phyloP scores from a whole-genome alignment of 2,113 vertebrate species.

The Heterotis niloticus region DNA sequence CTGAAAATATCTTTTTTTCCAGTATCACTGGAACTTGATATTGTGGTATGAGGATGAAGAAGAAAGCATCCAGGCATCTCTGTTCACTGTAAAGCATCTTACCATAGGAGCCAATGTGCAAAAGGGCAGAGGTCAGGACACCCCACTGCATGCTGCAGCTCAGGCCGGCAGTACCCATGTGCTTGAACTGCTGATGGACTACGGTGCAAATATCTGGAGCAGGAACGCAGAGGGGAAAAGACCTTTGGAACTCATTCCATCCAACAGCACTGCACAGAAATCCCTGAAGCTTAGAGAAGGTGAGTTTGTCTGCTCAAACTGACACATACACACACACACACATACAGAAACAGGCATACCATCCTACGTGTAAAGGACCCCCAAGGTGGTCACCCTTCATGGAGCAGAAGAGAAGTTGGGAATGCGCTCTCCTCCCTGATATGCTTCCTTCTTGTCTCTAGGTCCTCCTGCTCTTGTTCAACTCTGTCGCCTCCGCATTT shows the following conservation, averaged over 20 bases:
- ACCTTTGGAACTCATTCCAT: slow-evolving; percentile 69
- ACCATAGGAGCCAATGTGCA: slow-evolving; percentile 73
- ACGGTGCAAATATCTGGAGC: slow-evolving; percentile 68
- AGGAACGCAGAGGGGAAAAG: slow-evolving; percentile 74
- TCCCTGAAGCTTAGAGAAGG: slow-evolving; percentile 55
- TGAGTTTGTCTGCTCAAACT: slow-evolving; percentile 12
- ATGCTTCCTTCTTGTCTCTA: slow-evolving; percentile 39
- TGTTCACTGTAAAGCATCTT: neutral
- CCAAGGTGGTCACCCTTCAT: neutral
- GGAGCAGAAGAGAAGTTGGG: too few relatives aligned
- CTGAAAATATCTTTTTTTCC: neutral
- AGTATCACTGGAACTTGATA: neutral
- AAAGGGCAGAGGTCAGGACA: slow-evolving; percentile 65
- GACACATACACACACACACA: neutral
- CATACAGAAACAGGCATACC: too few relatives aligned
- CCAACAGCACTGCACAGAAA: slow-evolving; percentile 63
- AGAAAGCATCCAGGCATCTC: neutral
- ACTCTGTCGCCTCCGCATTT: slow-evolving; percentile 75
- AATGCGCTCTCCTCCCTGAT: neutral
- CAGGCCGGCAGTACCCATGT: slow-evolving; percentile 59
- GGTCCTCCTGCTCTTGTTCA: slow-evolving; percentile 75
- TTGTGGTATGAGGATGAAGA: neutral
- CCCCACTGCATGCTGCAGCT: slow-evolving; percentile 76
- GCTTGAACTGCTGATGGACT: slow-evolving; percentile 73
- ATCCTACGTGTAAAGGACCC: neutral